These are phyloP conservation scores for Lydus trimaculatus DNA, from an alignment of 2,888 invertebrate genomes.

Conservation along the genomic window DNA sequence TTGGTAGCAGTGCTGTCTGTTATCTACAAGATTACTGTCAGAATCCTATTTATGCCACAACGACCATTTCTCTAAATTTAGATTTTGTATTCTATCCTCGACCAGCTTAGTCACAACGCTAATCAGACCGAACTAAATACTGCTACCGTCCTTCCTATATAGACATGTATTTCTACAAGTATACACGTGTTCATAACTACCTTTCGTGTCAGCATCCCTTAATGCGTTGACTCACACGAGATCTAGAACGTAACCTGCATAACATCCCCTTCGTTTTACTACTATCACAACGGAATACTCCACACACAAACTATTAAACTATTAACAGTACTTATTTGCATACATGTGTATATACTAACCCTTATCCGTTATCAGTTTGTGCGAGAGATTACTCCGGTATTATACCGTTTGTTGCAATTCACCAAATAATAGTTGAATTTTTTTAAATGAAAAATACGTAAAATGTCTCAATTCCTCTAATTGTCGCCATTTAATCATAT, in stretches of 20 bases:
- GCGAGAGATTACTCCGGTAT: constrained; percentile 19
- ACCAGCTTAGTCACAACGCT: constrained; percentile 48
- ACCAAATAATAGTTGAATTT: constrained; percentile 15
- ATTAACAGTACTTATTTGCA: constrained; percentile 52
- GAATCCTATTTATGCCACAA: background rate
- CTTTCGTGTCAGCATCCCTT: constrained; percentile 47
- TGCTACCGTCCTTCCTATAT: constrained; percentile 21
- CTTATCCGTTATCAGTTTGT: constrained; percentile 15
- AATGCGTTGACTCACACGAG: constrained; percentile 45
- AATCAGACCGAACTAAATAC: constrained; percentile 54
- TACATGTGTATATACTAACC: constrained; percentile 34
- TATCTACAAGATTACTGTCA: background rate
- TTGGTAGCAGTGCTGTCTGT: background rate
- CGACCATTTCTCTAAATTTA: background rate
- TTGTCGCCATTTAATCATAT: constrained; percentile 18
- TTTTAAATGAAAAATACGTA: background rate
- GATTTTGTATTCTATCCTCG: constrained; percentile 46
- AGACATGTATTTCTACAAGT: constrained; percentile 16
- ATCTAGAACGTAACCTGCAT: constrained; percentile 46
- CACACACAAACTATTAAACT: constrained; percentile 52
- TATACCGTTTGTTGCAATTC: constrained; percentile 28
- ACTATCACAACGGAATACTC: constrained; percentile 24
- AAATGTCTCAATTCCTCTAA: constrained; percentile 25
- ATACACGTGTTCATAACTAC: constrained; percentile 56
- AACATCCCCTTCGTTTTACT: constrained; percentile 31